phyloP scores from a whole-genome alignment of 2,113 vertebrate genomes.

The Galeopterus variegatus region DNA sequence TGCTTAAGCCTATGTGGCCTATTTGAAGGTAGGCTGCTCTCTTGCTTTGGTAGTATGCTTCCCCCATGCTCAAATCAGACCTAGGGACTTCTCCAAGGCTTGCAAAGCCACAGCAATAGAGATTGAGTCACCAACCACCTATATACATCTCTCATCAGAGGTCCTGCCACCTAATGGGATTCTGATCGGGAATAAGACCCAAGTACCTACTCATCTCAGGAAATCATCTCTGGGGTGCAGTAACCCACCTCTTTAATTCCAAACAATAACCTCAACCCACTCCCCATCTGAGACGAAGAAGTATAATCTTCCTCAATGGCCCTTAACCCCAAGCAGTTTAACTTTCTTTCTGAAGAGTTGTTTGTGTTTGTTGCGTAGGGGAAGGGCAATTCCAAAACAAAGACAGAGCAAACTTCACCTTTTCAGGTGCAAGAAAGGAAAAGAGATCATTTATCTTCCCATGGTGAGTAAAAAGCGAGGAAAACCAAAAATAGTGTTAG shows the following conservation, averaged over 20 bases:
- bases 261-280: not conserved
- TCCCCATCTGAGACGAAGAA: not conserved
- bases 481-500: not conserved
- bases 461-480: not conserved
- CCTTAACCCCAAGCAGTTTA: not conserved
- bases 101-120: not conserved
- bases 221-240: not conserved
- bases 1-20: not conserved
- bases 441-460: slow-evolving; percentile 7
- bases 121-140: not conserved
- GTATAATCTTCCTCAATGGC: not conserved
- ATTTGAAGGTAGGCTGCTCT: not conserved
- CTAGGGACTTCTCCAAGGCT: too few relatives aligned
- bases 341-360: not conserved
- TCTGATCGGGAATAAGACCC: not conserved
- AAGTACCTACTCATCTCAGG: not conserved
- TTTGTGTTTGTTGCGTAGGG: not conserved
- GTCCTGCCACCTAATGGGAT: not conserved
- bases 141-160: not conserved
- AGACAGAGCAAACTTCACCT: not conserved
- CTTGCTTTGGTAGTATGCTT: not conserved
- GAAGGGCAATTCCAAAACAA: not conserved
- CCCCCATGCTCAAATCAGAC: not conserved
- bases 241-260: not conserved
- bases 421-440: not conserved